Percentiles rank a stretch among this genome's conserved stretches.
Conservation (phyloP, 2,888 invertebrate species). For the Drosophila vallismaia region DNA sequence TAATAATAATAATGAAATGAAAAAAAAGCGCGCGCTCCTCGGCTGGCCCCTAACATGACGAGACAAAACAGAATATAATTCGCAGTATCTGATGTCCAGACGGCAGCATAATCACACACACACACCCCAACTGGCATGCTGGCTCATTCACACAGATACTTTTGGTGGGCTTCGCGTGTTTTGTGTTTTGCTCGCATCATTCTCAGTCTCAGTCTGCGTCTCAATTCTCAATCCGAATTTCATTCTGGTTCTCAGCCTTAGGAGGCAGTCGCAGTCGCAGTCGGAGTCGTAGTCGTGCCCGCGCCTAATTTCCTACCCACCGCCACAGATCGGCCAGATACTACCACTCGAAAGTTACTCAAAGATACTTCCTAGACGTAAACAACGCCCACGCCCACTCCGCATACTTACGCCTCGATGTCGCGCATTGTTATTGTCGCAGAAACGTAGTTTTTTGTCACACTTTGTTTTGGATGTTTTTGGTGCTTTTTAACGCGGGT, state of each 20-base stretch:
- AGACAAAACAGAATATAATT: conserved; percentile 43
- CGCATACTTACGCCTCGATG: conserved; percentile 57
- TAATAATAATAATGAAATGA: not conserved
- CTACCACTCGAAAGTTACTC: conserved; percentile 1
- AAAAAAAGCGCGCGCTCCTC: conserved; percentile 26
- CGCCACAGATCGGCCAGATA: conserved; percentile 6
- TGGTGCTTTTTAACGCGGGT: conserved; percentile 10
- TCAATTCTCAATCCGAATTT: conserved; percentile 39
- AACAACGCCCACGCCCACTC: conserved; percentile 23
- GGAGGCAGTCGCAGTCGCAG: not conserved
- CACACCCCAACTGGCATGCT: not conserved
- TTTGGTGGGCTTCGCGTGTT: conserved; percentile 30
- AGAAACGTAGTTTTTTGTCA: conserved; percentile 21
- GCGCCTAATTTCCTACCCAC: conserved; percentile 18
- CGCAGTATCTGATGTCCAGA: conserved; percentile 49
- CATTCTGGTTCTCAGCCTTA: conserved; percentile 16
- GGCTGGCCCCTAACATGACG: conserved; percentile 30
- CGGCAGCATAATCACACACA: conserved; percentile 38
- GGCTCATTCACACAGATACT: conserved; percentile 39
- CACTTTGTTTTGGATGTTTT: conserved; percentile 29
- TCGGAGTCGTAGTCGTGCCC: conserved; percentile 9
- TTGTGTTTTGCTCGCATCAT: conserved; percentile 62
- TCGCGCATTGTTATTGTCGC: conserved; percentile 54
- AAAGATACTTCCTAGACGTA: conserved; percentile 39
- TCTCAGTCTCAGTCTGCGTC: conserved; percentile 36